Evolutionary conservation across 2,113 vertebrate species (phyloP).

Genomic region (Eublepharis macularius): DNA sequence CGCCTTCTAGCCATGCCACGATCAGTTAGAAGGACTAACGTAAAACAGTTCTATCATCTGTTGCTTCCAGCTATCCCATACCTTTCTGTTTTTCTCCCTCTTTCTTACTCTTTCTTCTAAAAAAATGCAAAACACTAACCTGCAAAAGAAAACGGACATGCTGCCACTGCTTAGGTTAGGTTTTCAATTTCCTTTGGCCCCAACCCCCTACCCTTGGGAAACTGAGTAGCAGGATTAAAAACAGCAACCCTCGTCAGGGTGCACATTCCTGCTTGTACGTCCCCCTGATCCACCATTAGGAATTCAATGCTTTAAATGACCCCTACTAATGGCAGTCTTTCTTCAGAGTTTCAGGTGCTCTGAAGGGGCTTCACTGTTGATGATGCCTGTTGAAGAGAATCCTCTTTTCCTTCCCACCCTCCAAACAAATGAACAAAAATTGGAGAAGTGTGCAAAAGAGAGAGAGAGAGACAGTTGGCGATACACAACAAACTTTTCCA

Average conservation of each 20-base stretch:
- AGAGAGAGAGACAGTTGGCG: accelerated
- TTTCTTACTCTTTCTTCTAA: neutral
- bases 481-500: accelerated
- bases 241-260: too few species aligned
- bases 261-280: too few species aligned
- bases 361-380: neutral
- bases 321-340: neutral
- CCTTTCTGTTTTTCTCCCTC: neutral
- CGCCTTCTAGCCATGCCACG: neutral
- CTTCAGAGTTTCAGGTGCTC: neutral
- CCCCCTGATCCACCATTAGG: neutral
- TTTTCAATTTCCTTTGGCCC: too few species aligned
- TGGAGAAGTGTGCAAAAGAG: accelerated
- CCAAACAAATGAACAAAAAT: accelerated
- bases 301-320: neutral
- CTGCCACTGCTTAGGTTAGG: neutral
- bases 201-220: too few species aligned
- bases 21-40: too few species aligned
- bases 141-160: neutral
- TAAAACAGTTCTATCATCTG: neutral
- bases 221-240: too few species aligned
- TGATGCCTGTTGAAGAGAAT: accelerated
- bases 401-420: neutral
- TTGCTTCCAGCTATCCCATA: neutral
- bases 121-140: neutral